Evolutionary conservation across 2,113 vertebrate species (phyloP), one percentile per base, ranked within the genome.

Genomic region (Aegithalos caudatus): DNA sequence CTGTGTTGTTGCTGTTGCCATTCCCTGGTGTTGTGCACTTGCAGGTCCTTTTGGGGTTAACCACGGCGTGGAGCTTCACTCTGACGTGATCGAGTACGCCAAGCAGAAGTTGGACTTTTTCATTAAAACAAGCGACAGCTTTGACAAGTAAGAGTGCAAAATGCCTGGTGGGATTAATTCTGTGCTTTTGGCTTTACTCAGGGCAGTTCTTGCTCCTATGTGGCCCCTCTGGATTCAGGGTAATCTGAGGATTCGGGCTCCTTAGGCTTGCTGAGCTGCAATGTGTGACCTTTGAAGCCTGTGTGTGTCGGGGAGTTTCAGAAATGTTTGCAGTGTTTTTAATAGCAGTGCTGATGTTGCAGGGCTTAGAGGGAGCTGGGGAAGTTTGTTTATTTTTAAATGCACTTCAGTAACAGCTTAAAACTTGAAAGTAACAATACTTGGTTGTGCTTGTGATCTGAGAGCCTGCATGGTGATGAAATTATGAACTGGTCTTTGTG

Each of bases 101-200:
- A 98, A 99, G 97, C 98, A 99, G 97, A 99, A 99, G 93, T 98
- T 99, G 29, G 99, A 99, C 60, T 98, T 98, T 94, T 99, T 99
- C 97, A 99, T 99, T 97, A 99, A 98, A 97, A 99, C 98, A 67
- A 99, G 98, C 3, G 99, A 99, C 95, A 99, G 99, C 97, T 99
- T 99, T 92, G 99, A 99, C 98, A 99, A 98, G 99, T 99, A 97
- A 96, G 98, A 78, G 8, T 13, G 13, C 4, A 27, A 12, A 76
- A 33, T 35, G 42, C 31, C 31, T 4, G 0, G 17, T 54, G 40
- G 81, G 27, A 54, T 81, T 65, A 21, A 7, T 35, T 69, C 35
- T 35, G 15, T 94, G 47, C 24, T 3, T 50, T 87, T 72, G 28
- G 38, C 58, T 91, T 77, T 57, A 22, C 77, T 64, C 14, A 2